Percentiles rank a stretch among this genome's conserved stretches.
Evolutionary conservation across 1,140 invertebrate genomes (phyloP).

Genomic region (Bombus sylvicola): DNA sequence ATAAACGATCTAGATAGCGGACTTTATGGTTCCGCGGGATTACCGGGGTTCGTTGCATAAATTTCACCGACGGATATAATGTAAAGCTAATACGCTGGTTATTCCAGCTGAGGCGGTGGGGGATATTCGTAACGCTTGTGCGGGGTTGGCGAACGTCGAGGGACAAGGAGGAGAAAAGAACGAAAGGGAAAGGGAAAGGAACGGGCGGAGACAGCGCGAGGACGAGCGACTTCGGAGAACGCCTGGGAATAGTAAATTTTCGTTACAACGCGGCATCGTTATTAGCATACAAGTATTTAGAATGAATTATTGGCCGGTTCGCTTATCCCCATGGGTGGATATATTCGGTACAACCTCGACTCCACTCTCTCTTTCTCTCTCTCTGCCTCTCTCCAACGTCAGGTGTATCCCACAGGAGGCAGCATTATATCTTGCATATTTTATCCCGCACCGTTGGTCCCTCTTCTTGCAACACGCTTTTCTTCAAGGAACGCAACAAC

Average conservation of each 20-base stretch:
- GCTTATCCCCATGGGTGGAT: conserved; percentile 69
- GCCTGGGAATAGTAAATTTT: conserved; percentile 76
- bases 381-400: conserved; percentile 54
- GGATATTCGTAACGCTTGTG: neutral
- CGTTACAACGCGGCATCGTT: conserved; percentile 70
- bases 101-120: conserved; percentile 32
- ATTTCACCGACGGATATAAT: conserved; percentile 68
- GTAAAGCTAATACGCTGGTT: conserved; percentile 72
- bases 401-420: conserved; percentile 73
- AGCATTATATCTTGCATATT: conserved; percentile 70
- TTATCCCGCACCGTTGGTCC: conserved; percentile 47
- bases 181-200: neutral
- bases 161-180: neutral
- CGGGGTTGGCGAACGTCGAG: neutral
- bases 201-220: neutral
- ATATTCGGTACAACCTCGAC: conserved; percentile 61
- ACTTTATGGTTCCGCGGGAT: conserved; percentile 63
- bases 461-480: conserved; percentile 9
- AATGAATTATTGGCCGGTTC: conserved; percentile 75
- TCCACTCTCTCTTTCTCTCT: conserved; percentile 36
- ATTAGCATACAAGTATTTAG: conserved; percentile 79
- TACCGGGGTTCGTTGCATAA: conserved; percentile 68
- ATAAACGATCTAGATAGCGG: conserved; percentile 69
- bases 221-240: conserved; percentile 43
- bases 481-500: neutral